Evolutionary conservation across 2,113 vertebrate genomes (phyloP).

Genomic region (Sinocyclocheilus anophthalmus): DNA sequence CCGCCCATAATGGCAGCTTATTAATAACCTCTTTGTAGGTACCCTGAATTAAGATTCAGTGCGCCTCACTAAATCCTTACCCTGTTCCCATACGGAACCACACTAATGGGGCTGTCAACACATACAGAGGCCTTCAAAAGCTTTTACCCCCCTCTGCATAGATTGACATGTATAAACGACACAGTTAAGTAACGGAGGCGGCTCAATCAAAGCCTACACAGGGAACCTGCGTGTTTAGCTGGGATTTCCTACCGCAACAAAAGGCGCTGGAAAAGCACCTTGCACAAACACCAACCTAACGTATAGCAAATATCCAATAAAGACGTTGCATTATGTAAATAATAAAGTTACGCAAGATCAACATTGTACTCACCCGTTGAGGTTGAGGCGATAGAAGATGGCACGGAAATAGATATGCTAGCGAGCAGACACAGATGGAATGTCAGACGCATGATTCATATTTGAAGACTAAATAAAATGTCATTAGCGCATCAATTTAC

Average conservation of each 20-base stretch:
- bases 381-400: slow-evolving; percentile 71
- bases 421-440: slow-evolving; percentile 81
- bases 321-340: neutral
- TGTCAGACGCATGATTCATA: slow-evolving; percentile 86
- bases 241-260: neutral
- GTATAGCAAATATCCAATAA: neutral
- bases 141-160: slow-evolving; percentile 32
- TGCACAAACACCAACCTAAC: neutral
- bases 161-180: slow-evolving; percentile 21
- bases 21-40: no score
- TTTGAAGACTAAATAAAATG: slow-evolving; percentile 77
- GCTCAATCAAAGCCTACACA: neutral
- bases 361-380: slow-evolving; percentile 74
- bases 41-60: slow-evolving; percentile 28
- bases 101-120: slow-evolving; percentile 31
- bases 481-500: slow-evolving; percentile 75
- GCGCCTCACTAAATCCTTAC: neutral
- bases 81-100: neutral
- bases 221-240: neutral
- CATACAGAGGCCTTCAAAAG: slow-evolving; percentile 44
- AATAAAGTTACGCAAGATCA: neutral
- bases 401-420: slow-evolving; percentile 74
- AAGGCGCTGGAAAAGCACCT: neutral
- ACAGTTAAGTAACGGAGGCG: slow-evolving; percentile 15
- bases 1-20: no score